phyloP scores from a whole-genome alignment of 2,797 vertebrate genomes.

The Periparus ater region DNA sequence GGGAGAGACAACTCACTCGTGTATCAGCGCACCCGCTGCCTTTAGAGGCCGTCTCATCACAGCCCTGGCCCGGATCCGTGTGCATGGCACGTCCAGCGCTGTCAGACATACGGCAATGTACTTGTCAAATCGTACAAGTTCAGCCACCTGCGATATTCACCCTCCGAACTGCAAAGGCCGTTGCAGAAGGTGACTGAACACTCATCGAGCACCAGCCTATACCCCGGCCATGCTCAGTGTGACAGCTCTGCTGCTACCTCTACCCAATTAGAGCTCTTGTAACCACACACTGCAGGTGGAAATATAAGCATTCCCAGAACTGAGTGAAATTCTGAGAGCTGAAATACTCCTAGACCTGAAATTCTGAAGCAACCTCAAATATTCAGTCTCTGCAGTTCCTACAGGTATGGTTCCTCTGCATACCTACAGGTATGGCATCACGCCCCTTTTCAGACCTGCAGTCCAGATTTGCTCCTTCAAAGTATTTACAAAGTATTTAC shows the following conservation, averaged over 20 bases:
- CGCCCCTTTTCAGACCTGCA: not conserved
- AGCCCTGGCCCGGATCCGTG: not conserved
- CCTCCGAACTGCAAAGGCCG: not conserved
- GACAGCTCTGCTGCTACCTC: not conserved
- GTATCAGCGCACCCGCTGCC: not conserved
- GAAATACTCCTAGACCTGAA: not conserved
- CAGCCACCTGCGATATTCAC: not conserved
- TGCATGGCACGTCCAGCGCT: not conserved
- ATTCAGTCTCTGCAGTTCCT: not conserved
- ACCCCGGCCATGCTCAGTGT: fast-evolving
- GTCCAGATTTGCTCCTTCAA: not conserved
- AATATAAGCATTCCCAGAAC: not conserved
- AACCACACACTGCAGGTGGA: not conserved
- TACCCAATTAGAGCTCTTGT: not conserved
- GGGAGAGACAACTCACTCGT: not conserved
- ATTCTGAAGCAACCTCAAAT: not conserved
- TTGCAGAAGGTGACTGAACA: not conserved
- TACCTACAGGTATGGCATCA: not conserved
- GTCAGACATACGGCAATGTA: fast-evolving
- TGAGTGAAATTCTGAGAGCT: not conserved
- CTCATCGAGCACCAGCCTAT: not conserved
- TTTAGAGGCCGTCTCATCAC: not conserved
- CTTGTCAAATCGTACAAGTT: too few relatives aligned
- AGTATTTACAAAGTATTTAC: not conserved
- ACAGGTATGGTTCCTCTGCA: too few relatives aligned